A percentile compares a stretch with the other conserved stretches of the same genome.
Evolutionary conservation across 2,888 invertebrate species (phyloP).

Genomic region (Amblyjoppa proteus): DNA sequence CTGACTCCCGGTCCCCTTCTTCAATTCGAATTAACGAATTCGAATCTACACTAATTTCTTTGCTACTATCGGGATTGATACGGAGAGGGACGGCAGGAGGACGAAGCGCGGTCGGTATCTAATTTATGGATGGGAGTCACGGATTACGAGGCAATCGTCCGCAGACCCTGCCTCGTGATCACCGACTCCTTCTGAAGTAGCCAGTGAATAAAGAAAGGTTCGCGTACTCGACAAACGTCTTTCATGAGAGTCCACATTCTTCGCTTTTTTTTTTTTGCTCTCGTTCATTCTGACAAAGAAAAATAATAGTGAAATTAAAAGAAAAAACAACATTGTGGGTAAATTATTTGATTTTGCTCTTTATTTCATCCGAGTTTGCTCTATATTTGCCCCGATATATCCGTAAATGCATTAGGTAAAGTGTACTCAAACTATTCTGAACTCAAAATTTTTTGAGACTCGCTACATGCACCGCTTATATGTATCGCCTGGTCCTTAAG

Average conservation of each 20-base stretch:
- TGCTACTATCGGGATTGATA: slow-evolving; percentile 60
- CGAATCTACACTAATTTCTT: slow-evolving; percentile 63
- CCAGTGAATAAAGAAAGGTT: not conserved
- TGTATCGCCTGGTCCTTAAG: no score
- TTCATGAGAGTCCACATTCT: not conserved
- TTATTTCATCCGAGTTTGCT: no score
- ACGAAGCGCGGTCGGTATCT: not conserved
- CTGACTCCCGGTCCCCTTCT: slow-evolving; percentile 2
- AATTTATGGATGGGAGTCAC: slow-evolving; percentile 11
- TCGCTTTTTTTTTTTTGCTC: no score
- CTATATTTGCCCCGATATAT: no score
- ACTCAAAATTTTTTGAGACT: no score
- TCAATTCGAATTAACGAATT: slow-evolving; percentile 66
- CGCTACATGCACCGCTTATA: no score
- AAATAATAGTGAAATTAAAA: no score
- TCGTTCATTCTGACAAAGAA: no score
- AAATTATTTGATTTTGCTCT: no score
- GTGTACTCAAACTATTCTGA: no score
- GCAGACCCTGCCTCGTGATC: not conserved
- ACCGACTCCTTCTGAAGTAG: not conserved
- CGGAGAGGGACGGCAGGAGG: slow-evolving; percentile 12
- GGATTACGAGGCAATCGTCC: not conserved
- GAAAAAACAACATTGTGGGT: no score
- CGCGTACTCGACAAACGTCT: not conserved
- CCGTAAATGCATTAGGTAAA: no score